phyloP scores from a whole-genome alignment of 2,888 invertebrate species.

The Meliscaeva auricollis region DNA sequence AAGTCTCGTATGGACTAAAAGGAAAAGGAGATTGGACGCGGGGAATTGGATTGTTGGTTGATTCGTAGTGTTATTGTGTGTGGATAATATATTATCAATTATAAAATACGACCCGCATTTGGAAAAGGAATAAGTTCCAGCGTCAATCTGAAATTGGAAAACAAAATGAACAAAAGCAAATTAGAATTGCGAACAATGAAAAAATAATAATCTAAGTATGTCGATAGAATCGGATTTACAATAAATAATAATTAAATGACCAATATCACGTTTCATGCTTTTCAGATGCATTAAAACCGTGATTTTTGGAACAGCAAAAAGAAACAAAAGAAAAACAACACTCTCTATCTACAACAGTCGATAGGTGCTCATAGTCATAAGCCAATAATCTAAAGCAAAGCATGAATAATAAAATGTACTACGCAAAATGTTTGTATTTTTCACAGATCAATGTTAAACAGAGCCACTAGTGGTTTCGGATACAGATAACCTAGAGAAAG shows the following conservation, averaged over 20 bases:
- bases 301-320: slow-evolving; percentile 1
- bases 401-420: background rate
- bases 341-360: no score
- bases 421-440: slow-evolving; percentile 8
- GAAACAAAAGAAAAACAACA: background rate
- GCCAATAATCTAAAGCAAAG: background rate
- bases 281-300: slow-evolving; percentile 21
- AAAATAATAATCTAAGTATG: slow-evolving; percentile 41
- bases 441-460: slow-evolving; percentile 14
- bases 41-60: background rate
- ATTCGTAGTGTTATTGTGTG: slow-evolving; percentile 2
- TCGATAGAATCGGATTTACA: slow-evolving; percentile 40
- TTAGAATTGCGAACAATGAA: slow-evolving; percentile 49
- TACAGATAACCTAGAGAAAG: slow-evolving; percentile 36
- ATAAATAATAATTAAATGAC: background rate
- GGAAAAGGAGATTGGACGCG: background rate
- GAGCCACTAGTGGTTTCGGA: slow-evolving; percentile 12
- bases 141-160: slow-evolving; percentile 69
- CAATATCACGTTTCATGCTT: slow-evolving; percentile 27
- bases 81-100: slow-evolving; percentile 44
- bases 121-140: slow-evolving; percentile 22
- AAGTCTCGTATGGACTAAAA: slow-evolving; percentile 11
- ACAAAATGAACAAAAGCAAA: background rate
- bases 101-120: slow-evolving; percentile 65
- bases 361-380: no score